A percentile compares a stretch with the other conserved stretches of the same genome.
Evolutionary conservation across 2,888 invertebrate species (phyloP).

Genomic region (Pinctada fucata): DNA sequence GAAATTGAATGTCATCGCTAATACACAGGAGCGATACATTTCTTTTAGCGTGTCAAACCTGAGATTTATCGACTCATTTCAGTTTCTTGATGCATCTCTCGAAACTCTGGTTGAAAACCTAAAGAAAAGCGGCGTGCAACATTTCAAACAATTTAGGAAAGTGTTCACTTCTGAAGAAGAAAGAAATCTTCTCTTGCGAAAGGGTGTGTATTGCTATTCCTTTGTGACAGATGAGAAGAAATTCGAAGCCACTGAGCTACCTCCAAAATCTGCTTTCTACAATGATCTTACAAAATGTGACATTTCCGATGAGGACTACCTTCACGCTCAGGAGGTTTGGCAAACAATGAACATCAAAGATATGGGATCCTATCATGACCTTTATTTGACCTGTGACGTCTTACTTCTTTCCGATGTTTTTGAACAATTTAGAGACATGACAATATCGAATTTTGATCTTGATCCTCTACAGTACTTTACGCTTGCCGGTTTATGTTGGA

Average conservation of each 20-base stretch:
- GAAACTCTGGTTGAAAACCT: slow-evolving; percentile 7
- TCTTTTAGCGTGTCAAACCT: slow-evolving; percentile 4
- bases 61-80: background rate
- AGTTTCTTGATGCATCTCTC: slow-evolving; percentile 7
- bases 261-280: slow-evolving; percentile 17
- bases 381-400: slow-evolving; percentile 59
- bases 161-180: background rate
- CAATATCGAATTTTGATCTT: slow-evolving; percentile 2
- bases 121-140: slow-evolving; percentile 2
- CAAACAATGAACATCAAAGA: slow-evolving; percentile 38
- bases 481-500: background rate
- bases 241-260: slow-evolving; percentile 36
- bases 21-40: slow-evolving; percentile 30
- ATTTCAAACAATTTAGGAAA: slow-evolving; percentile 11
- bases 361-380: slow-evolving; percentile 42
- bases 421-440: slow-evolving; percentile 44
- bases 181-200: slow-evolving; percentile 13
- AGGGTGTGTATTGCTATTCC: slow-evolving; percentile 45
- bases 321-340: slow-evolving; percentile 42
- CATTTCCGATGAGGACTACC: slow-evolving; percentile 47
- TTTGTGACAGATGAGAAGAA: slow-evolving; percentile 31
- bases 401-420: slow-evolving; percentile 69
- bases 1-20: slow-evolving; percentile 21
- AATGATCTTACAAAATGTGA: background rate
- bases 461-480: slow-evolving; percentile 32